Conservation (phyloP, 2,113 vertebrate genomes). For the Eidolon helvum region DNA sequence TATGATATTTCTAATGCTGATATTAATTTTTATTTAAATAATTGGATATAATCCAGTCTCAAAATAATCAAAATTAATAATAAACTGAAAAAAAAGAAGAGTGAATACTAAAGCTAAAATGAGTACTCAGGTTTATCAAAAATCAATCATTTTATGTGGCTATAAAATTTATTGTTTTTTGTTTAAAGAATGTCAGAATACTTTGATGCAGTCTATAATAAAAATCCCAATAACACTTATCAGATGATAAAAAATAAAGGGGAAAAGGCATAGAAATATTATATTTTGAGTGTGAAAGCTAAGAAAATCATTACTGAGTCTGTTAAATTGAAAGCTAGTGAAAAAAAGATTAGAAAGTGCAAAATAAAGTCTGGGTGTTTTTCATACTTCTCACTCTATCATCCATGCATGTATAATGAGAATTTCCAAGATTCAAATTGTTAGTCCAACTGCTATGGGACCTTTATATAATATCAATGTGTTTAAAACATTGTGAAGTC, state of each 20-base stretch:
- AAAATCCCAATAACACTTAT: background rate
- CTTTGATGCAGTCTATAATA: background rate
- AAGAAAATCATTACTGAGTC: background rate
- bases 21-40: background rate
- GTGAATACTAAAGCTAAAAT: background rate
- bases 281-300: background rate
- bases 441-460: background rate
- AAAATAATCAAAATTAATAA: background rate
- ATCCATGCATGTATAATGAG: background rate
- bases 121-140: background rate
- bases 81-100: background rate
- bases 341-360: background rate
- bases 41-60: background rate
- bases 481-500: background rate
- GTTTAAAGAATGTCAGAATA: background rate
- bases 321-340: constrained; percentile 3
- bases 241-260: background rate
- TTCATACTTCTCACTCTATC: background rate
- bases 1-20: background rate
- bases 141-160: background rate
- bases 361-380: background rate
- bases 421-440: background rate
- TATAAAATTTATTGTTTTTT: background rate
- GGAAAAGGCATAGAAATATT: background rate
- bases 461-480: background rate